Conservation (phyloP, 1,140 invertebrate genomes). For the Bombus confusus region DNA sequence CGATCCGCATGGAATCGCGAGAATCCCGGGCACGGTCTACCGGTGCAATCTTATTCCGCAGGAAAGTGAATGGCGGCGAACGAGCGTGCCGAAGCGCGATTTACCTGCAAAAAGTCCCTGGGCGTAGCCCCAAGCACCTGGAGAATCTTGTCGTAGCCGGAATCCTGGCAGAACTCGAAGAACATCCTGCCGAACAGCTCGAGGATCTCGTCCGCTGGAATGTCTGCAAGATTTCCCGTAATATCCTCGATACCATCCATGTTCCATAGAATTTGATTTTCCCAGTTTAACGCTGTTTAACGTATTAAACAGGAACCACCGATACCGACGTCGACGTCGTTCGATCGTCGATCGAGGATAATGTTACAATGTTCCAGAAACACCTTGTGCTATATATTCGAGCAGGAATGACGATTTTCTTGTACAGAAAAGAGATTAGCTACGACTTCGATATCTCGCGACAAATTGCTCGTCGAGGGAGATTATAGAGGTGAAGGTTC, state of each 20-base stretch:
- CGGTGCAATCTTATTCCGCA: neutral
- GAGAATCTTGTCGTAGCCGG: slow-evolving; percentile 95
- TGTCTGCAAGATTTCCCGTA: slow-evolving; percentile 85
- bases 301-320: neutral
- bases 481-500: slow-evolving; percentile 10
- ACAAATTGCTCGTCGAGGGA: slow-evolving; percentile 8
- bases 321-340: neutral
- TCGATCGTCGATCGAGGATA: neutral
- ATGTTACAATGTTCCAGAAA: neutral
- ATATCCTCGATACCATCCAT: neutral
- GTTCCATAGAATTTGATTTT: slow-evolving; percentile 4
- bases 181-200: slow-evolving; percentile 97
- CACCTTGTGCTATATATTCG: neutral
- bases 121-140: slow-evolving; percentile 96
- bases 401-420: neutral
- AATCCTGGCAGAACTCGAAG: slow-evolving; percentile 97
- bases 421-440: neutral
- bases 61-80: slow-evolving; percentile 5
- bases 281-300: neutral
- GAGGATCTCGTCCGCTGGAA: slow-evolving; percentile 94
- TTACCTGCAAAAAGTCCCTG: slow-evolving; percentile 94
- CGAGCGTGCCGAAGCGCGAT: neutral
- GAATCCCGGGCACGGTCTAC: slow-evolving; percentile 4
- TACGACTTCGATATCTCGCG: neutral
- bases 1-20: slow-evolving; percentile 6